A percentile compares a stretch with the other conserved stretches of the same genome.
Evolutionary conservation across 2,113 vertebrate species (phyloP).

Genomic region (Onychostruthus taczanowskii): DNA sequence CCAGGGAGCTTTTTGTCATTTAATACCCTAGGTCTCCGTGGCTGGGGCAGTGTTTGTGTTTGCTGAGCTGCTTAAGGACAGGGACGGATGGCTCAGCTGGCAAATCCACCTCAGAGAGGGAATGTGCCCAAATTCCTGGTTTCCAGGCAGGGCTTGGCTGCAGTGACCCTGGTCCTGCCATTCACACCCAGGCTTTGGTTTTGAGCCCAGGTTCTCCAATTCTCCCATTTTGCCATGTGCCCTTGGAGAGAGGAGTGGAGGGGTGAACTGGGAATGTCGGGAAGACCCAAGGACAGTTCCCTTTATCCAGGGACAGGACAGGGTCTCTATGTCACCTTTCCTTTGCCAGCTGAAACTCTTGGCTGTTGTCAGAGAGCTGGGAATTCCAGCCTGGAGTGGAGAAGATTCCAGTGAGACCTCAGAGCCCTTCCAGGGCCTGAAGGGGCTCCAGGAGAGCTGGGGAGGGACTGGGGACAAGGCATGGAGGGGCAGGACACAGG

Average conservation of each 20-base stretch:
- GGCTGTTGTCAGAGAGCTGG: not conserved
- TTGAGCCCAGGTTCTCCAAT: fast-evolving
- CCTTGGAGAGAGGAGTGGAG: not conserved
- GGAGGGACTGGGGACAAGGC: not conserved
- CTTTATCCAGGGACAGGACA: fast-evolving
- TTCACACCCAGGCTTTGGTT: not conserved
- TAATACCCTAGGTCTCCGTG: fast-evolving
- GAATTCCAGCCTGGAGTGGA: not conserved
- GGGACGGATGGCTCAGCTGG: not conserved
- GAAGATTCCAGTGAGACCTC: fast-evolving
- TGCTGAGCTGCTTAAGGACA: not conserved
- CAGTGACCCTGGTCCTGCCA: fast-evolving
- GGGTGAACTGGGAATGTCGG: fast-evolving
- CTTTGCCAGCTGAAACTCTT: not conserved
- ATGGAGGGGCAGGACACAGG: not conserved
- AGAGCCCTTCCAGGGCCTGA: fast-evolving
- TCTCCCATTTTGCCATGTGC: fast-evolving
- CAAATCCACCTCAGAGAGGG: not conserved
- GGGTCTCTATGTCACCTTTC: not conserved
- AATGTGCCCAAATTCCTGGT: not conserved
- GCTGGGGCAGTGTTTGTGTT: not conserved
- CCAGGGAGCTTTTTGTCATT: not conserved
- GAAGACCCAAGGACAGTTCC: no score
- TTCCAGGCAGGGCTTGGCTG: not conserved
- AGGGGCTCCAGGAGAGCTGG: not conserved